These are phyloP conservation scores for Caenorhabditis japonica DNA, from an alignment of 2,888 invertebrate genomes.

Conservation along the genomic window DNA sequence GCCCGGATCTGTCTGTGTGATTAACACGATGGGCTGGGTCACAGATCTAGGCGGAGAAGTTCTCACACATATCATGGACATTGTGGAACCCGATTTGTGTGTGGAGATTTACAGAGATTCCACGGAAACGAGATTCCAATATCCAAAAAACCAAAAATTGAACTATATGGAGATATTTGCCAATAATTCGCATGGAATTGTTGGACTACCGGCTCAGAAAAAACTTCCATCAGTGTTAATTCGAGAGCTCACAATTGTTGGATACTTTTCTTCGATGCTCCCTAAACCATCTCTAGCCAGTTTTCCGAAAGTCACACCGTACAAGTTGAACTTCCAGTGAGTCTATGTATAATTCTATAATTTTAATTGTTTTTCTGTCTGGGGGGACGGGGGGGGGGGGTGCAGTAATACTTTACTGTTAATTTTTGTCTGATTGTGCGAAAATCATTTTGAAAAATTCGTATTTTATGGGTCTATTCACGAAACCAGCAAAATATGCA, in stretches of 20 bases:
- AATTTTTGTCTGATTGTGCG: no score
- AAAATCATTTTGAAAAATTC: no score
- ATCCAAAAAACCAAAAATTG: background rate
- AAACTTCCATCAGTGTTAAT: slow-evolving; percentile 18
- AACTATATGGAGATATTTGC: slow-evolving; percentile 18
- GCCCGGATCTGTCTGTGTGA: slow-evolving; percentile 59
- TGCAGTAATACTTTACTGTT: no score
- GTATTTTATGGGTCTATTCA: no score
- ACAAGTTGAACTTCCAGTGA: slow-evolving; percentile 35
- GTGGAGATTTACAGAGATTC: slow-evolving; percentile 37
- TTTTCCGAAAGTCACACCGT: slow-evolving; percentile 23
- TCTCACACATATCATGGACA: slow-evolving; percentile 17
- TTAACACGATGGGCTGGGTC: slow-evolving; percentile 74
- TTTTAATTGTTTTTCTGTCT: no score
- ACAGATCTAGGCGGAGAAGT: slow-evolving; percentile 52
- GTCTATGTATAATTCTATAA: background rate
- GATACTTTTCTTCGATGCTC: slow-evolving; percentile 41
- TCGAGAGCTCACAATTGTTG: slow-evolving; percentile 45
- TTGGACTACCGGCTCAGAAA: slow-evolving; percentile 17
- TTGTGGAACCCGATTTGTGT: slow-evolving; percentile 25
- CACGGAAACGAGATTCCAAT: slow-evolving; percentile 11
- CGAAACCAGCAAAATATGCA: no score
- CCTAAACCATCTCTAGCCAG: slow-evolving; percentile 21
- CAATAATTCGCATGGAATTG: slow-evolving; percentile 21
- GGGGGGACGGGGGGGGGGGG: no score